Base-by-base conservation (phyloP, 2,113 vertebrate species). In the Antechinus stuartii region DNA sequence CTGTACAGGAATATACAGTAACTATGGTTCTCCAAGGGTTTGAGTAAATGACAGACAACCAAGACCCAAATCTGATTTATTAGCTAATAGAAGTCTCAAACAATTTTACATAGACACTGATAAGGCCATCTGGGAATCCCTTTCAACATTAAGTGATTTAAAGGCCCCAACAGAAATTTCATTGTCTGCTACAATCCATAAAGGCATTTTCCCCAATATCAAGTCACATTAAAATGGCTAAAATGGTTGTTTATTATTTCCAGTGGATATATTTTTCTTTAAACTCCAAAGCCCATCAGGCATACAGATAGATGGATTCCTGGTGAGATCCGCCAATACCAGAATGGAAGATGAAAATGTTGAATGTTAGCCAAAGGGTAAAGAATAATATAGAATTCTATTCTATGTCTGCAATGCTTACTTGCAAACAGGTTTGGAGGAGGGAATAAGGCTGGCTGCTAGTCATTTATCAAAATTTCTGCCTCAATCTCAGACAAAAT, bases 111-210 rank as follows among this genome's bases (percentile, higher is more conserved):
- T 97, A 96, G 98, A 97, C 42, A 92, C 98, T 98, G 98, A 99
- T 98, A 97, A 97, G 97, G 98, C 97, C 98, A 23, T 93, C 50
- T 94, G 98, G 98, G 98, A 98, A 98, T 98, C 97, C 96, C 95
- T 98, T 98, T 98, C 96, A 95, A 97, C 98, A 97, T 98, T 98
- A 97, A 98, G 97, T 98, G 98, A 99, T 99, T 99, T 98, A 98
- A 94, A 95, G 97, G 54, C 93, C 97, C 95, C 98, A 68, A 93
- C 91, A 98, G 98, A 98, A 98, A 98, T 97, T 97, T 98, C 97
- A 98, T 96, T 97, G 97, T 96, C 98, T 94, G 96, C 91, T 92
- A 54, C 93, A 96, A 98, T 95, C 96, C 95, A 97, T 90, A 56
- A 97, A 97, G 95, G 94, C 91, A 93, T 54, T 24, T 11, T 95